Evolutionary conservation across 2,797 vertebrate genomes (phyloP).

Genomic region (Tapera naevia): DNA sequence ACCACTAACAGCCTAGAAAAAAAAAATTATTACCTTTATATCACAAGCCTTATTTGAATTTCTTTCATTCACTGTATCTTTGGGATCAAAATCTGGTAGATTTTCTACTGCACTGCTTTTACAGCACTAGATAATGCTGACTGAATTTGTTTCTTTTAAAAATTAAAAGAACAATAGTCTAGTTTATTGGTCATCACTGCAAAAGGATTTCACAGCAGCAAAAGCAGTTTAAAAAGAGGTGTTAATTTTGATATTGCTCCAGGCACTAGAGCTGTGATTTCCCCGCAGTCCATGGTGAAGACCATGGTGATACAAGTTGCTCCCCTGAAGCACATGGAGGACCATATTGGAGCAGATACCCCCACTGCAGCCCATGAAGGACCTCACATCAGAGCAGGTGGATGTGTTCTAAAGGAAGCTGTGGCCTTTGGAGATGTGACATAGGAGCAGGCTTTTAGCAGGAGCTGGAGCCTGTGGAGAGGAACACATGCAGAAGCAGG

Average conservation of each 20-base stretch:
- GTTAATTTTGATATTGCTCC: background rate
- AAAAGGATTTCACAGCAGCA: too few relatives aligned
- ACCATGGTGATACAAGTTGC: background rate
- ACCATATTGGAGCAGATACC: background rate
- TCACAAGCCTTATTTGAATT: background rate
- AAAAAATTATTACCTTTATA: background rate
- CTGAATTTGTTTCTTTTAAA: background rate
- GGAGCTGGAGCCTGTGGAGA: background rate
- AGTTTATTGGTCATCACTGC: background rate
- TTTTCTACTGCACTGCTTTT: background rate
- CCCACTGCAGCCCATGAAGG: background rate
- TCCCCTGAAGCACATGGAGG: background rate
- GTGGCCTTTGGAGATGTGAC: background rate
- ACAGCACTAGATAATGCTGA: background rate
- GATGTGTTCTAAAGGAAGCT: background rate
- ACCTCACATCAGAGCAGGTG: fast-evolving
- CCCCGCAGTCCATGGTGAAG: background rate
- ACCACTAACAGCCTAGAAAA: background rate
- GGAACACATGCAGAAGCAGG: background rate
- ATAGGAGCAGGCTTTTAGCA: fast-evolving
- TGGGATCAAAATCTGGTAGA: background rate
- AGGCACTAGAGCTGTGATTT: background rate
- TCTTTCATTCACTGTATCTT: background rate
- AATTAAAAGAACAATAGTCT: background rate
- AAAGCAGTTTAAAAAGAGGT: too few relatives aligned